Evolutionary conservation across 2,888 invertebrate species (phyloP).

Genomic region (Zeuzera pyrina): DNA sequence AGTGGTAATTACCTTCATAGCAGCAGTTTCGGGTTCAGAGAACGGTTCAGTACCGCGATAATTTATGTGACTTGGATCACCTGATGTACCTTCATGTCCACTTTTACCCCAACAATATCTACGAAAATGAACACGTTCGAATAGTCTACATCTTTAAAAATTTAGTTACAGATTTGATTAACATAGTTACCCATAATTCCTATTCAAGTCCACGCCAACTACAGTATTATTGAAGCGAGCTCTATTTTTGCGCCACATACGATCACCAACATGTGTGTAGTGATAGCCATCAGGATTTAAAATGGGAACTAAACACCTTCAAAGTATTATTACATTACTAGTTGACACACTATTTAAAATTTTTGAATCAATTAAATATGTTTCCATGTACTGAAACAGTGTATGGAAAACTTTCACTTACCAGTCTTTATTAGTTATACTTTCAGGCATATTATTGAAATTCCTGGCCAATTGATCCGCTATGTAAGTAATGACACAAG

Average conservation of each 20-base stretch:
- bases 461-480: constrained; percentile 81
- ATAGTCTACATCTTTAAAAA: neutral
- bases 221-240: constrained; percentile 64
- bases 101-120: constrained; percentile 62
- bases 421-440: constrained; percentile 88
- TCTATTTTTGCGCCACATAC: constrained; percentile 88
- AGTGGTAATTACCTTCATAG: constrained; percentile 39
- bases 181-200: constrained; percentile 80
- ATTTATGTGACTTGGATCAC: constrained; percentile 47
- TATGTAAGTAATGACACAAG: constrained; percentile 83
- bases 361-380: no score
- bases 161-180: neutral
- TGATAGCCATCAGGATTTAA: constrained; percentile 91
- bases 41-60: constrained; percentile 49
- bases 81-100: constrained; percentile 17
- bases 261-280: constrained; percentile 81
- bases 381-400: neutral
- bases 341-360: constrained; percentile 1
- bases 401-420: no score
- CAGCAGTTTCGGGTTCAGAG: constrained; percentile 55
- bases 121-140: no score
- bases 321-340: constrained; percentile 13
- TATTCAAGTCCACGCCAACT: constrained; percentile 84
- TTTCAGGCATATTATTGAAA: constrained; percentile 74
- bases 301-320: constrained; percentile 79